A percentile compares a stretch with the other conserved stretches of the same genome.
phyloP scores from a whole-genome alignment of 2,113 vertebrate genomes.

The Engystomops pustulosus region DNA sequence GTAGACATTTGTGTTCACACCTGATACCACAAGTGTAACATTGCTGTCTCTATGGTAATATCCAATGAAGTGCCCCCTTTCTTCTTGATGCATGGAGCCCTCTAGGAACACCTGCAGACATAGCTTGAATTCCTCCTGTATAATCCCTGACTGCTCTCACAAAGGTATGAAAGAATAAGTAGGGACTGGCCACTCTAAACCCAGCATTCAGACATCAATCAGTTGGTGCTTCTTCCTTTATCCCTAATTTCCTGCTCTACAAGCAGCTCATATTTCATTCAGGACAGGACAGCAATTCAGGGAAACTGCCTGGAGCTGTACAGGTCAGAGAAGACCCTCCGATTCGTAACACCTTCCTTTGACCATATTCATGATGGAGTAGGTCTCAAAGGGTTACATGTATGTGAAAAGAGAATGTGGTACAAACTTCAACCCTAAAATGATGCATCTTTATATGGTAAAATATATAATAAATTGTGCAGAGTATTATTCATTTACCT shows the following conservation, averaged over 20 bases:
- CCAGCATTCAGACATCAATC: conserved; percentile 54
- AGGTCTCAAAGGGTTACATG: background rate
- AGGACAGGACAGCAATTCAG: conserved; percentile 17
- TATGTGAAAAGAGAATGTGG: background rate
- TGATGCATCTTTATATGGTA: too few species aligned
- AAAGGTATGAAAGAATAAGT: conserved; percentile 53
- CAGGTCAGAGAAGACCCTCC: conserved; percentile 13
- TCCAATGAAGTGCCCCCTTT: background rate
- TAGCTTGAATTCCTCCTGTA: conserved; percentile 49
- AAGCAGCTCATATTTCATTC: conserved; percentile 37
- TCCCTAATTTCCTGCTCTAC: conserved; percentile 55
- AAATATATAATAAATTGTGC: too few species aligned
- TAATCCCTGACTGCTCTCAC: conserved; percentile 49
- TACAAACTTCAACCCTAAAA: too few species aligned
- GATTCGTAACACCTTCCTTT: background rate
- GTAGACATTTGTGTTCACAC: too few species aligned
- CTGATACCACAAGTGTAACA: too few species aligned
- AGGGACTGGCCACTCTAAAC: conserved; percentile 37
- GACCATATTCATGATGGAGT: background rate
- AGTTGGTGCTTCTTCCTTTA: conserved; percentile 54
- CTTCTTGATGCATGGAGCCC: conserved; percentile 27
- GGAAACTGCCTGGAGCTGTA: background rate
- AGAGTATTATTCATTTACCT: too few species aligned
- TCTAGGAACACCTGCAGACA: conserved; percentile 48
- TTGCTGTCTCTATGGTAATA: background rate